Conservation (phyloP, 2,797 vertebrate species). For the Cyclopterus lumpus region DNA sequence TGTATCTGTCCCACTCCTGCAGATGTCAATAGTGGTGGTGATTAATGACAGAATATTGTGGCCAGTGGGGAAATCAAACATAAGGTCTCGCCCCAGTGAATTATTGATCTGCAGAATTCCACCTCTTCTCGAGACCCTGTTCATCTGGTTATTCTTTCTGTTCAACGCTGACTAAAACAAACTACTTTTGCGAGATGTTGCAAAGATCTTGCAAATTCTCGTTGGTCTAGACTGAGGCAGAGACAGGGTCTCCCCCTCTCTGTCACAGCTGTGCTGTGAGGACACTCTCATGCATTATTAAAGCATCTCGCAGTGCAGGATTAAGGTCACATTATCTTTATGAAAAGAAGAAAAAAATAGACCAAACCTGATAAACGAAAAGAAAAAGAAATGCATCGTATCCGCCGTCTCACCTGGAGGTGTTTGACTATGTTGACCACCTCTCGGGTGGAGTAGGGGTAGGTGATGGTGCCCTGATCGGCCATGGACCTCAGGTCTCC, state of each 20-base stretch:
- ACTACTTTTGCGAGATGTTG: too few species aligned
- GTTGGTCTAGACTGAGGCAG: slow-evolving; percentile 8
- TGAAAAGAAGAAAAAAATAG: slow-evolving; percentile 18
- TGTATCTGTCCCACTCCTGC: slow-evolving; percentile 1
- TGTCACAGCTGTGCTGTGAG: slow-evolving; percentile 19
- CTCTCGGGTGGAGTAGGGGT: slow-evolving; percentile 97
- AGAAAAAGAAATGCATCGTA: neutral
- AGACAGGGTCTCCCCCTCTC: slow-evolving; percentile 5
- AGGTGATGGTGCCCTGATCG: slow-evolving; percentile 94
- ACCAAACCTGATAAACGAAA: neutral
- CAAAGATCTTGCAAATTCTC: neutral
- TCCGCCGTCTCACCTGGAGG: slow-evolving; percentile 87
- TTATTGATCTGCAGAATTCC: slow-evolving; percentile 46
- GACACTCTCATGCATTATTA: slow-evolving; percentile 51
- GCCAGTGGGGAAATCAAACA: slow-evolving; percentile 57
- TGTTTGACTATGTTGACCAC: slow-evolving; percentile 98
- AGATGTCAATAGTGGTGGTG: slow-evolving; percentile 39
- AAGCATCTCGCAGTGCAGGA: slow-evolving; percentile 15
- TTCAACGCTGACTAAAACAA: neutral
- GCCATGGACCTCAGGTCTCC: slow-evolving; percentile 95
- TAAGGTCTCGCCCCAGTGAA: slow-evolving; percentile 28
- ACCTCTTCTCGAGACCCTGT: neutral
- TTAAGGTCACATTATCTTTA: slow-evolving; percentile 15
- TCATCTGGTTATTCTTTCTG: neutral
- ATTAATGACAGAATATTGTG: slow-evolving; percentile 33